These are phyloP conservation scores for Megalops cyprinoides DNA, from an alignment of 2,797 vertebrate genomes.

Conservation along the genomic window DNA sequence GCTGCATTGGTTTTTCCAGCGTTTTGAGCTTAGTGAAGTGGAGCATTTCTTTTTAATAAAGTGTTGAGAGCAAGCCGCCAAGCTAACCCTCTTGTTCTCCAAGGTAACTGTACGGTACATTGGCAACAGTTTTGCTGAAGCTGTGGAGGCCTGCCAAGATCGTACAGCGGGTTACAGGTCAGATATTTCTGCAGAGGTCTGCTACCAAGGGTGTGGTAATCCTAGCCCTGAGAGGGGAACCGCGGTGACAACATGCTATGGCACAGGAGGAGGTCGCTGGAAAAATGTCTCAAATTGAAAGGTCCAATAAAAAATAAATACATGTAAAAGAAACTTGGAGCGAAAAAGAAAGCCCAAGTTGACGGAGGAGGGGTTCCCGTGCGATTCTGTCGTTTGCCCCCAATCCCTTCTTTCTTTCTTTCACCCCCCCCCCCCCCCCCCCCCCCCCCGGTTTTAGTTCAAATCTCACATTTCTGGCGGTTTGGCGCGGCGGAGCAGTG, in stretches of 20 bases:
- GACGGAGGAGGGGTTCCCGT: not conserved
- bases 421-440: not conserved
- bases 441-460: slow-evolving; percentile 44
- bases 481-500: slow-evolving; percentile 47
- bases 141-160: not conserved
- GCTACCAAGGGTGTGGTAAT: not conserved
- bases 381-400: slow-evolving; percentile 25
- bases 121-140: not conserved
- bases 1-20: too few species aligned
- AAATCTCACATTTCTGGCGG: slow-evolving; percentile 45
- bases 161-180: not conserved
- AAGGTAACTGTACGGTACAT: not conserved
- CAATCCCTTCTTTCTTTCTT: slow-evolving; percentile 38
- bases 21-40: too few species aligned
- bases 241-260: not conserved
- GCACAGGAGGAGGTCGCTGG: not conserved
- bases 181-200: not conserved
- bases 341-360: not conserved
- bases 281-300: slow-evolving; percentile 12
- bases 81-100: not conserved
- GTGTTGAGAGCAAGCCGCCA: not conserved
- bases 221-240: not conserved
- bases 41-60: too few species aligned
- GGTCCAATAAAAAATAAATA: slow-evolving; percentile 20
- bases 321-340: not conserved